Base-by-base conservation (phyloP, 2,797 vertebrate genomes). In the Hozukius guyotensis region DNA sequence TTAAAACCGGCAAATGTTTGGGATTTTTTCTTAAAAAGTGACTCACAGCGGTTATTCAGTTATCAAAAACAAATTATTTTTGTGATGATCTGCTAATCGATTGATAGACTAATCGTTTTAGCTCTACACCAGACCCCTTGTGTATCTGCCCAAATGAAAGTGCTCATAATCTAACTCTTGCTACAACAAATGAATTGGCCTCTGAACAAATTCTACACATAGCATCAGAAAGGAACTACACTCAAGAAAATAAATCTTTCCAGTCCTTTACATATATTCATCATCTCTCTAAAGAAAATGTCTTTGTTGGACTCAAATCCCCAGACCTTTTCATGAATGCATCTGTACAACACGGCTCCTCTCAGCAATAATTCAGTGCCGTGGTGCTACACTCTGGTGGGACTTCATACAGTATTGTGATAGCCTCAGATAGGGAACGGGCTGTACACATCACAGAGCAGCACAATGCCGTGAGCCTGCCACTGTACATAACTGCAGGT, bases 401-500 rank as follows among this genome's bases (percentile, higher is more conserved):
- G 80, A 76, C 77, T 72, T 78, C 64, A 49, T 80, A 76, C 64
- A 38, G 52, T 75, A 65, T 53, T 67, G 81, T 78, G 75, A 87
- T 80, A 24, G 77, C 61, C 57, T 75, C n/a, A 70, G 57, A 78
- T 76, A 12, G 73, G 24, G 64, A 80, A 79, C 32, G 32, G 72
- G 84, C 73, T 82, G 80, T 38, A 62, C 76, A 75, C 69, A 80
- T 85, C 80, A 61, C 56, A 66, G 52, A 64, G 73, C 67, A 60
- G 46, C 82, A 77, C 79, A 65, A 66, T 69, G 72, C 55, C 8
- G 10, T 16, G 53, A 80, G 74, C 65, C 76, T 77, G 65, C 75
- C 75, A 74, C 75, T 72, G 72, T 81, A 83, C 75, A 75, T 77
- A 79, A 82, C 85, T 71, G 82, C 70, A 69, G 81, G 79, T 68